Conservation (phyloP, 2,797 vertebrate species). For the Masticophis lateralis region DNA sequence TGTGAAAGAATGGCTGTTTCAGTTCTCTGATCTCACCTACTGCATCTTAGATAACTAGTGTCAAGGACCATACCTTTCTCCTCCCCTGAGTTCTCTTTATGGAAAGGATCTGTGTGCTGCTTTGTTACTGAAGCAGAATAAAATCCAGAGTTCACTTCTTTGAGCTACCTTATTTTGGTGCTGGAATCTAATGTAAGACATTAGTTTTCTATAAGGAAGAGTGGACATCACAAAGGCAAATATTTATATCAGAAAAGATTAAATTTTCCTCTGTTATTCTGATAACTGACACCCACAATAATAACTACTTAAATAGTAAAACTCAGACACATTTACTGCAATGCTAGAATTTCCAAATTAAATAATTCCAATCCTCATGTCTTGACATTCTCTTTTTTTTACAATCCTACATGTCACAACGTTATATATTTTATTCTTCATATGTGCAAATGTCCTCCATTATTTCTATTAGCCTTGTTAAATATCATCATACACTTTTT, state of each 20-base stretch:
- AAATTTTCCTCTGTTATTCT: neutral
- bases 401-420: neutral
- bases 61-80: neutral
- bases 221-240: neutral
- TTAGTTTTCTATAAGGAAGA: neutral
- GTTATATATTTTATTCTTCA: slow-evolving; percentile 29
- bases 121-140: neutral
- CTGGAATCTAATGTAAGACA: neutral
- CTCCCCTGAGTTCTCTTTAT: neutral
- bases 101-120: neutral
- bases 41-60: neutral
- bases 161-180: neutral
- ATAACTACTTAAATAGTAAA: neutral
- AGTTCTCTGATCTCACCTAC: neutral
- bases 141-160: neutral
- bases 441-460: neutral
- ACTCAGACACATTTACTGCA: neutral
- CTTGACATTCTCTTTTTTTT: neutral
- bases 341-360: neutral
- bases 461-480: neutral
- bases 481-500: neutral
- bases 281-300: neutral
- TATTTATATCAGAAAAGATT: neutral
- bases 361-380: neutral
- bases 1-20: neutral